Percentiles rank a stretch among this genome's conserved stretches.
Evolutionary conservation across 2,888 invertebrate species (phyloP).

Genomic region (Trisateles emortualis): DNA sequence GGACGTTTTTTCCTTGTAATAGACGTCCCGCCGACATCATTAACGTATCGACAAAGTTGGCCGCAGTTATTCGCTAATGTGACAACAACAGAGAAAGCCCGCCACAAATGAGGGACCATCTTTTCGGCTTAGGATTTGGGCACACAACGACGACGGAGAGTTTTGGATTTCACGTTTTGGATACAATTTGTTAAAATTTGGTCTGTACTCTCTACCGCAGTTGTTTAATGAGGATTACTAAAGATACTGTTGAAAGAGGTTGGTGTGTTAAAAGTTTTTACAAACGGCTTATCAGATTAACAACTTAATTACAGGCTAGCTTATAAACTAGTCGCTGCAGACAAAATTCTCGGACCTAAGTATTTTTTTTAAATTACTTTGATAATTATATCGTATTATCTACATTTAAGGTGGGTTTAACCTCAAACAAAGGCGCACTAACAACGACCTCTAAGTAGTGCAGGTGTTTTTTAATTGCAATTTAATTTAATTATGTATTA

Average conservation of each 20-base stretch:
- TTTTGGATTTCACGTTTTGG: background rate
- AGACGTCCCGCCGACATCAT: constrained; percentile 83
- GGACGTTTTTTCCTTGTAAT: constrained; percentile 73
- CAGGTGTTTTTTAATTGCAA: constrained; percentile 39
- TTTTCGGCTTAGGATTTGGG: constrained; percentile 69
- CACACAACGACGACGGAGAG: constrained; percentile 46
- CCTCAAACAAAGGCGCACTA: constrained; percentile 29
- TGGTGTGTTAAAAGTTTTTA: background rate
- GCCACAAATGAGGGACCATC: constrained; percentile 83
- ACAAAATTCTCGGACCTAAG: background rate
- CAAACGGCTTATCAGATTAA: constrained; percentile 3
- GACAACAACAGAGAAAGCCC: constrained; percentile 84
- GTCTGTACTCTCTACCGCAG: background rate
- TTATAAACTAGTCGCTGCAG: constrained; percentile 2
- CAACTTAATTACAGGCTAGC: constrained; percentile 9
- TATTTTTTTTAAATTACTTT: constrained; percentile 28
- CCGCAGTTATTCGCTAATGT: constrained; percentile 85
- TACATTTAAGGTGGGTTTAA: constrained; percentile 26
- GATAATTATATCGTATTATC: constrained; percentile 24
- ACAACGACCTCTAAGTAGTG: constrained; percentile 28
- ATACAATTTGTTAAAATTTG: background rate
- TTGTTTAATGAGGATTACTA: background rate
- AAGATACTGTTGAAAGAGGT: background rate
- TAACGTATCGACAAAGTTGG: constrained; percentile 81
- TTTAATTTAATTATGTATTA: constrained; percentile 30